A percentile compares a stretch with the other conserved stretches of the same genome.
phyloP scores from a whole-genome alignment of 1,140 invertebrate species.

The Homalodisca vitripennis region DNA sequence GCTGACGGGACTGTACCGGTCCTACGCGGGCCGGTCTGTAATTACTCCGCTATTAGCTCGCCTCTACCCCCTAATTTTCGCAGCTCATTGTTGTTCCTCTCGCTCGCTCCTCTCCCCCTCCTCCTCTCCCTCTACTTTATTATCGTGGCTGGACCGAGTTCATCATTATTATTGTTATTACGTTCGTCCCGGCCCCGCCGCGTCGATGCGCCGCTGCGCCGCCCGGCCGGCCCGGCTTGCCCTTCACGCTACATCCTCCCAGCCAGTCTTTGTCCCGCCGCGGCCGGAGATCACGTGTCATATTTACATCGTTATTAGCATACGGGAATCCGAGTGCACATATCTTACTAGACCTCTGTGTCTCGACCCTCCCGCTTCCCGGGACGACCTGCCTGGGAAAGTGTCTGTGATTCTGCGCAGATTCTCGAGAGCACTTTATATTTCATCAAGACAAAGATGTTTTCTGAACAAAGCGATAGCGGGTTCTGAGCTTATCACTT shows the following conservation, averaged over 20 bases:
- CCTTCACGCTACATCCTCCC: neutral
- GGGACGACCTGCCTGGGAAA: no score
- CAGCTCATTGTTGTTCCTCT: slow-evolving; percentile 36
- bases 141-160: slow-evolving; percentile 24
- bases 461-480: no score
- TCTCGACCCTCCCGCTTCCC: no score
- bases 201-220: neutral
- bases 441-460: no score
- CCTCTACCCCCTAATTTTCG: slow-evolving; percentile 41
- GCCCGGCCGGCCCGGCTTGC: neutral
- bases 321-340: slow-evolving; percentile 12
- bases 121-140: slow-evolving; percentile 12
- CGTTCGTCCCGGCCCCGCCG: neutral
- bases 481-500: no score
- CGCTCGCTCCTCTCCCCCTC: slow-evolving; percentile 14
- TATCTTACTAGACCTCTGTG: neutral
- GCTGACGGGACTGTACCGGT: slow-evolving; percentile 21
- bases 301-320: slow-evolving; percentile 25
- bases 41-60: slow-evolving; percentile 40
- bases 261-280: neutral
- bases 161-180: slow-evolving; percentile 31
- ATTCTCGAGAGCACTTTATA: no score
- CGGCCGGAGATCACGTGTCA: neutral
- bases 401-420: no score
- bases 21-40: slow-evolving; percentile 33